These are phyloP conservation scores for Dasyprocta punctata DNA, from an alignment of 2,113 vertebrate species.

Conservation along the genomic window DNA sequence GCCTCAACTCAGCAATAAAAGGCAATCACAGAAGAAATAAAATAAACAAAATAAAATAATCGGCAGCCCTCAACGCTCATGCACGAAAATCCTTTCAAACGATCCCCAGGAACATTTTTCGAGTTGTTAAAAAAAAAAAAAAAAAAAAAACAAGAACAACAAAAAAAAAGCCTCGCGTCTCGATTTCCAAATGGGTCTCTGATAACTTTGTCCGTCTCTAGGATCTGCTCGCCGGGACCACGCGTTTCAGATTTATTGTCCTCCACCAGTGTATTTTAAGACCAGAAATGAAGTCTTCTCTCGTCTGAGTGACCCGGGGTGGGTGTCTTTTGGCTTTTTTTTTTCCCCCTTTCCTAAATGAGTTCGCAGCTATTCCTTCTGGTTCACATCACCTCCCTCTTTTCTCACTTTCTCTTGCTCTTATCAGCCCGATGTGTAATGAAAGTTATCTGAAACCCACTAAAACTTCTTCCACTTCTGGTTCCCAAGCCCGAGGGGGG, in stretches of 20 bases:
- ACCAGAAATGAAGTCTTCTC: constrained; percentile 68
- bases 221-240: constrained; percentile 68
- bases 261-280: constrained; percentile 71
- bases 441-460: constrained; percentile 82
- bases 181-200: constrained; percentile 68
- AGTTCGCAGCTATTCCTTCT: constrained; percentile 64
- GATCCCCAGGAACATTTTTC: constrained; percentile 73
- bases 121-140: constrained; percentile 31
- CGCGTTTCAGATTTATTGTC: constrained; percentile 79
- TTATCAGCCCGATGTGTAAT: constrained; percentile 83
- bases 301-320: constrained; percentile 62
- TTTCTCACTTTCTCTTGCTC: constrained; percentile 84
- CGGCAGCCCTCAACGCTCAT: constrained; percentile 65
- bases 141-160: constrained; percentile 53
- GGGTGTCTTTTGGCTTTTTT: constrained; percentile 60
- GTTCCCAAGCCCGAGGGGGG: constrained; percentile 34
- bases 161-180: constrained; percentile 66
- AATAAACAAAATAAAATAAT: constrained; percentile 49
- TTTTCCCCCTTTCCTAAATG: constrained; percentile 52
- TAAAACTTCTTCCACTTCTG: constrained; percentile 82
- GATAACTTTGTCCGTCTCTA: constrained; percentile 76
- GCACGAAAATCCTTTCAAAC: constrained; percentile 69
- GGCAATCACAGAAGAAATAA: constrained; percentile 71
- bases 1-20: constrained; percentile 76
- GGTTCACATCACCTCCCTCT: constrained; percentile 82